Base-by-base conservation (phyloP, 2,797 vertebrate genomes). In the Liparis tanakae region DNA sequence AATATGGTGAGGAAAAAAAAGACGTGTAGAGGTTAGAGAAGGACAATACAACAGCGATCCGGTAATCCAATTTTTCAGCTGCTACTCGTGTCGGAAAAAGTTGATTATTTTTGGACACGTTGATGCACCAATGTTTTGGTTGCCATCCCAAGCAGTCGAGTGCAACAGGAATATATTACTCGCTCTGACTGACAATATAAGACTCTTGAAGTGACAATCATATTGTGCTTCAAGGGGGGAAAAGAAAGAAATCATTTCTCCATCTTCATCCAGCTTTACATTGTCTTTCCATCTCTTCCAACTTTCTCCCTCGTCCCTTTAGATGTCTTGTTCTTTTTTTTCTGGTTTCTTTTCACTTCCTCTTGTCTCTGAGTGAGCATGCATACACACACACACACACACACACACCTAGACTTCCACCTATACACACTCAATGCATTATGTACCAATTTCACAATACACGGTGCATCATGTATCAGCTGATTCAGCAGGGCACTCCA, bases 401-500 rank as follows among this genome's bases (percentile, higher is more conserved):
- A 15, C 53, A 55, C 30, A 63, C 61, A 48, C 57, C 25, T 30
- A 30, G 25, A 30, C 25, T 30, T 30, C 2, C 25, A 4, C 60
- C 50, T 37, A 46, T 72, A 30, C 67, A 64, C 43, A 61, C 7
- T 1, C 18, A 75, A 78, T 68, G 62, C 76, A 81, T 79, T 70
- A 85, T 77, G 62, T 81, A 50, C 75, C 80, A 82, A 79, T 85
- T 86, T 85, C 70, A 70, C 74, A 64, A 75, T 72, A 60, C 61
- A 64, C 44, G 7, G 43, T 69, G 66, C 17, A 6, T 53, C 54
- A 44, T 39, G 43, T 74, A 66, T 67, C 10, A 72, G 84, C 81
- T 73, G 84, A 90, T 67, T 87, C 82, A 88, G 88, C 86, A 57
- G 70, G 36, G 17, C 65, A 50, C 70, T 84, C 55, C 48, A 57